These are phyloP conservation scores for Carettochelys insculpta DNA, from an alignment of 2,113 vertebrate species.

Conservation along the genomic window DNA sequence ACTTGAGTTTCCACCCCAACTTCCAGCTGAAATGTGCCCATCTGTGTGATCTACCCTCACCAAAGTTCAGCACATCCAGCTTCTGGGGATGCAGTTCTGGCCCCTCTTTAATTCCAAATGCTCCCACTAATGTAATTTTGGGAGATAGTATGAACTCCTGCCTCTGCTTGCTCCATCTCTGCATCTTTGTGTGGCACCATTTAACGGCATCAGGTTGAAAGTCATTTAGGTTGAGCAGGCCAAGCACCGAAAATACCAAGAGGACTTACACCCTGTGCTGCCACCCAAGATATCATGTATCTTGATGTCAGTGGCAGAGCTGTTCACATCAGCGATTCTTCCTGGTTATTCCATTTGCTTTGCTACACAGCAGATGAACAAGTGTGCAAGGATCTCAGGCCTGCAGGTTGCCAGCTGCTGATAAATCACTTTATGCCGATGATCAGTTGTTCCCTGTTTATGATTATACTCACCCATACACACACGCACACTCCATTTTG, in stretches of 20 bases:
- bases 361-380: fast-evolving
- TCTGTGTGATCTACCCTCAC: not conserved
- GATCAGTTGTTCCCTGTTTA: not conserved
- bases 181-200: not conserved
- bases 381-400: not conserved
- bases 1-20: not conserved
- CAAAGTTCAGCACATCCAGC: not conserved
- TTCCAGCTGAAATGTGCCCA: not conserved
- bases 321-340: not conserved
- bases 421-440: not conserved
- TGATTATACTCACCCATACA: no score
- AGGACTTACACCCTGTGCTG: not conserved
- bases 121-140: not conserved
- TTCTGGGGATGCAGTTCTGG: not conserved
- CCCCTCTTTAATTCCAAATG: not conserved
- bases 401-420: not conserved
- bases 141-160: not conserved
- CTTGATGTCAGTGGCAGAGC: not conserved
- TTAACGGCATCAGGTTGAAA: not conserved
- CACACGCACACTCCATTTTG: no score
- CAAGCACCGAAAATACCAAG: not conserved
- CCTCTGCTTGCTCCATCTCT: not conserved
- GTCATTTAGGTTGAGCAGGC: not conserved
- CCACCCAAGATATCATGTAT: not conserved
- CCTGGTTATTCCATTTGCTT: not conserved